Evolutionary conservation across 1,140 invertebrate species (phyloP).

Genomic region (Macrobrachium rosenbergii): DNA sequence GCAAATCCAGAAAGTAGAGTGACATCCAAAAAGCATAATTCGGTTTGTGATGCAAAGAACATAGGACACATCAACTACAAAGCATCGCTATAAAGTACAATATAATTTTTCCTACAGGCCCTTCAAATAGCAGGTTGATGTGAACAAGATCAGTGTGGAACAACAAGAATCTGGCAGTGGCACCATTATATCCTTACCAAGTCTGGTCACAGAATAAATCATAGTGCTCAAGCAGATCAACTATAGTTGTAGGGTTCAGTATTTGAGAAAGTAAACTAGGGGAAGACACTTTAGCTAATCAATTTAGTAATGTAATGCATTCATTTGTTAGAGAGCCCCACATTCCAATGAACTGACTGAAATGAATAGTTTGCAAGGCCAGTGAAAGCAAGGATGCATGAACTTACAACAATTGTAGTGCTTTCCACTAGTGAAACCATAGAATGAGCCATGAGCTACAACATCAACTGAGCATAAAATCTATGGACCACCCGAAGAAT

Average conservation of each 20-base stretch:
- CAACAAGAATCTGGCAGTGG: neutral
- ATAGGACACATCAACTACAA: too few species aligned
- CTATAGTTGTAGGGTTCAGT: too few species aligned
- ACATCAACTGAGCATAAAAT: neutral
- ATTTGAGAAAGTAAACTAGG: neutral
- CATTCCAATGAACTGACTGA: too few species aligned
- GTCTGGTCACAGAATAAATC: neutral
- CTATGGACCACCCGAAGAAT: neutral
- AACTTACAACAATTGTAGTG: neutral
- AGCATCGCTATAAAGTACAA: too few species aligned
- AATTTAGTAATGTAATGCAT: too few species aligned
- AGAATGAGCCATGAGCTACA: neutral
- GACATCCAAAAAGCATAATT: neutral
- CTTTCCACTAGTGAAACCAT: neutral
- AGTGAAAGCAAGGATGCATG: neutral
- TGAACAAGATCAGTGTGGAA: neutral
- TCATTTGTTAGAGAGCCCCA: neutral
- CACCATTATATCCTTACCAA: neutral
- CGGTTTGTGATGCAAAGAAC: neutral
- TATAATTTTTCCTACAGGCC: too few species aligned
- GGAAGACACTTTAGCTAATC: neutral
- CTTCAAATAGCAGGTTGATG: neutral
- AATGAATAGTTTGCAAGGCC: too few species aligned
- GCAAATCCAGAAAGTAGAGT: neutral
- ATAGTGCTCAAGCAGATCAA: too few species aligned